Percentiles rank a stretch among this genome's conserved stretches.
Conservation (phyloP, 2,888 invertebrate genomes). For the Lasioglossum figueresi region DNA sequence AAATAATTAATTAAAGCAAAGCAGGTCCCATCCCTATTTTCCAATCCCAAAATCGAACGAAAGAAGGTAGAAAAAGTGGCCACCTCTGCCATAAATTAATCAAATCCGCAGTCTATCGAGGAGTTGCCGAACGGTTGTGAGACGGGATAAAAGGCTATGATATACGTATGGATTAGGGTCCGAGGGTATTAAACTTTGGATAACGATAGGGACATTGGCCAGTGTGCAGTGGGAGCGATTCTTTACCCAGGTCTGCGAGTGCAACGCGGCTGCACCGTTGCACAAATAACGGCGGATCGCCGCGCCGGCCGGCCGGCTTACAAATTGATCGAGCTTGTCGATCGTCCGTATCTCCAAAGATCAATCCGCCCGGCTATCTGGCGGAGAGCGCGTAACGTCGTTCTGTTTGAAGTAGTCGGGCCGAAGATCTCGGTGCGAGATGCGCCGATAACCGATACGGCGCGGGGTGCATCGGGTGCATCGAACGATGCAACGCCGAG, state of each 20-base stretch:
- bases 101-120: too few species aligned
- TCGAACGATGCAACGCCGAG: constrained; percentile 38
- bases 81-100: too few species aligned
- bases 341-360: background rate
- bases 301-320: constrained; percentile 8
- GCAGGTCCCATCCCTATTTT: too few species aligned
- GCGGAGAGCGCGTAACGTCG: constrained; percentile 11
- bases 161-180: background rate
- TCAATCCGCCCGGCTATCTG: constrained; percentile 35
- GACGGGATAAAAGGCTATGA: background rate
- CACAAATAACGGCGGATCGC: background rate
- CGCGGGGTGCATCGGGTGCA: constrained; percentile 43
- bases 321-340: constrained; percentile 4
- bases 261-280: background rate
- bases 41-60: too few species aligned
- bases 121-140: too few species aligned
- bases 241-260: constrained; percentile 2
- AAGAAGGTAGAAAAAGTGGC: too few species aligned
- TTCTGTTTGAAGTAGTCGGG: constrained; percentile 46
- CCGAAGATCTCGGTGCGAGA: constrained; percentile 39
- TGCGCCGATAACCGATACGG: constrained; percentile 56
- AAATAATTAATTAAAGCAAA: too few species aligned
- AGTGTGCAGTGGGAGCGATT: background rate
- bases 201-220: constrained; percentile 1
- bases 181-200: background rate